These are phyloP conservation scores for Calonectris borealis DNA, from an alignment of 2,113 vertebrate species.

Conservation along the genomic window DNA sequence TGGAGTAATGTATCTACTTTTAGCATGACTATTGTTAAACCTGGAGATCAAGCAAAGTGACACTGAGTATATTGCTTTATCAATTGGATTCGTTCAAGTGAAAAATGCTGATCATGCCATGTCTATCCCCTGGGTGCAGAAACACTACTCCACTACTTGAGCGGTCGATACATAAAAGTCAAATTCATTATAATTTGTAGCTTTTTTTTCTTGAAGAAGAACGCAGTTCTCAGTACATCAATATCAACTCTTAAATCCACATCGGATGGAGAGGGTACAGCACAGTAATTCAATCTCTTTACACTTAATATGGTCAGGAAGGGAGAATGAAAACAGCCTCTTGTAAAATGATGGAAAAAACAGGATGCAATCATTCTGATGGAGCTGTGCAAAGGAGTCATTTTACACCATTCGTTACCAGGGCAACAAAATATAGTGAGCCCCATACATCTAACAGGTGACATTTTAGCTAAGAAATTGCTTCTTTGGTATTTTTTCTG, in stretches of 20 bases:
- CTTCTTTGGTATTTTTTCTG: constrained; percentile 84
- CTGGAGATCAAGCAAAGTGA: constrained; percentile 84
- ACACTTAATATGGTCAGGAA: constrained; percentile 86
- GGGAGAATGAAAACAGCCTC: constrained; percentile 87
- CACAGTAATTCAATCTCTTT: constrained; percentile 87
- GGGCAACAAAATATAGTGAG: constrained; percentile 85
- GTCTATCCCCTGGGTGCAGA: constrained; percentile 80
- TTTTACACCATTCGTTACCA: constrained; percentile 87
- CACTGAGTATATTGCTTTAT: constrained; percentile 86
- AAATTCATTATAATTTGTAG: constrained; percentile 89
- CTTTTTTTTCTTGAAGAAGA: constrained; percentile 81
- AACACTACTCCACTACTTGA: constrained; percentile 83
- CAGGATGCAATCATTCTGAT: constrained; percentile 89
- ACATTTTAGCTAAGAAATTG: constrained; percentile 89
- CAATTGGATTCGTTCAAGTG: constrained; percentile 84
- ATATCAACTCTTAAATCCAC: constrained; percentile 87
- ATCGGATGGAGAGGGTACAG: constrained; percentile 81
- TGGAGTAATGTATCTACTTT: constrained; percentile 83
- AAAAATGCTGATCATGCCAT: constrained; percentile 87
- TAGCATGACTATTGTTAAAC: constrained; percentile 85
- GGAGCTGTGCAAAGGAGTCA: constrained; percentile 84
- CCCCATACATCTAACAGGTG: constrained; percentile 86
- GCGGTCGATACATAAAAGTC: constrained; percentile 85
- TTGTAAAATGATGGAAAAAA: constrained; percentile 87
- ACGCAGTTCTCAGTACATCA: constrained; percentile 82